Conservation (phyloP, 2,888 invertebrate species). For the Kuschelorhynchus macadamiae region DNA sequence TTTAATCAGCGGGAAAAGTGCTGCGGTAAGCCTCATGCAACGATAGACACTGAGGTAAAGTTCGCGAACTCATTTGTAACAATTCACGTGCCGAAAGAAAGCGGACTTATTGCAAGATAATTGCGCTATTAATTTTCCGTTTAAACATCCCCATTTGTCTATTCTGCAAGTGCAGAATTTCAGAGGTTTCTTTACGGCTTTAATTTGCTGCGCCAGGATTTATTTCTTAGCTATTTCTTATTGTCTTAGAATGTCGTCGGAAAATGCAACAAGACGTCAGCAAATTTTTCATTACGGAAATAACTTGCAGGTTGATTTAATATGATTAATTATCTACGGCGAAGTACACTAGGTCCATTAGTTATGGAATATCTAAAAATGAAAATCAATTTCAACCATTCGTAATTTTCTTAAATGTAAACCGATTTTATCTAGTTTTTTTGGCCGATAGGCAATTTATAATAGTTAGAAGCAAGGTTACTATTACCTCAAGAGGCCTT, state of each 20-base stretch:
- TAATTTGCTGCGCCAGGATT: conserved; percentile 29
- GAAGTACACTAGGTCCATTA: too few relatives aligned
- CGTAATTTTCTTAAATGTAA: too few relatives aligned
- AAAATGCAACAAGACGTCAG: background rate
- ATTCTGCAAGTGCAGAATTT: conserved; percentile 43
- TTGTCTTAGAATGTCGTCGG: background rate
- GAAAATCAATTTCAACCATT: too few relatives aligned
- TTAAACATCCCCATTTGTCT: conserved; percentile 48
- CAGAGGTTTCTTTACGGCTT: conserved; percentile 32
- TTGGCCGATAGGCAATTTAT: too few relatives aligned
- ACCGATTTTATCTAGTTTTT: too few relatives aligned
- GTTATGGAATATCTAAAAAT: too few relatives aligned
- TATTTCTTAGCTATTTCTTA: conserved; percentile 11
- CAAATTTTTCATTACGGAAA: conserved; percentile 1
- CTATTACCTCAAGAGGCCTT: too few relatives aligned
- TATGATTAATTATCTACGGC: too few relatives aligned
- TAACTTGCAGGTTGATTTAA: too few relatives aligned
- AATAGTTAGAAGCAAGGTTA: too few relatives aligned
- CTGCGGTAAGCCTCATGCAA: conserved; percentile 27
- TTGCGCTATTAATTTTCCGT: conserved; percentile 49
- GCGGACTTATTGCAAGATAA: conserved; percentile 49
- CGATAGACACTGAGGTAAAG: conserved; percentile 28
- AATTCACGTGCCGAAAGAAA: conserved; percentile 46
- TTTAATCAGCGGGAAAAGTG: conserved; percentile 44
- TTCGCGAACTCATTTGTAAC: conserved; percentile 46